Percentiles rank a stretch among this genome's conserved stretches.
Conservation (phyloP, 2,888 invertebrate species). For the Morinoia aosen region DNA sequence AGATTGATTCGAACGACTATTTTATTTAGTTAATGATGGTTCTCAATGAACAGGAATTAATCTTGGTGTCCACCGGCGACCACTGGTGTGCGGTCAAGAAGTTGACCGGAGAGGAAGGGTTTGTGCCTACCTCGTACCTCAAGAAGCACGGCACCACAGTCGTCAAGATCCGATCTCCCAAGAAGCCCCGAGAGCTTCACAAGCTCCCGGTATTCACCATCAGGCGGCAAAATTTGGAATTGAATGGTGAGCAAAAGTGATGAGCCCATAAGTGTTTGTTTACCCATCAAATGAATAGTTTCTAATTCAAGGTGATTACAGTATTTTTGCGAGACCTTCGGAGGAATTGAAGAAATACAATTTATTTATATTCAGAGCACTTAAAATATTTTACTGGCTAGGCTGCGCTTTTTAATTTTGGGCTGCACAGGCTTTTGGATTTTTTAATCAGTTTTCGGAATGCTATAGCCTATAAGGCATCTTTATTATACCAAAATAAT, state of each 20-base stretch:
- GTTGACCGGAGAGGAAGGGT: conserved; percentile 91
- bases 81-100: conserved; percentile 99
- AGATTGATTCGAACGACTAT: too few species aligned
- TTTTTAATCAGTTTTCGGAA: too few species aligned
- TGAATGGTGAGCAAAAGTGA: not conserved
- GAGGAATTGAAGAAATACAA: too few species aligned
- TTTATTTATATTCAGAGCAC: too few species aligned
- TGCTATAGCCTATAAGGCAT: not conserved
- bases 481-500: not conserved
- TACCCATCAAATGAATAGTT: too few species aligned
- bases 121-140: conserved; percentile 97
- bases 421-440: not conserved
- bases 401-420: not conserved
- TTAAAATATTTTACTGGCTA: too few species aligned
- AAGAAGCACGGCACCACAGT: conserved; percentile 75
- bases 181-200: not conserved
- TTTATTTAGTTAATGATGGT: too few species aligned
- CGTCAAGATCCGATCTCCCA: not conserved
- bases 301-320: too few species aligned
- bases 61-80: conserved; percentile 79
- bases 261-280: not conserved
- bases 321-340: too few species aligned
- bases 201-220: not conserved
- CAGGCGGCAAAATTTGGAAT: not conserved
- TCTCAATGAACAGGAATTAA: not conserved